Evolutionary conservation across 1,140 invertebrate species (phyloP).

Genomic region (Drosophila fuyamai): DNA sequence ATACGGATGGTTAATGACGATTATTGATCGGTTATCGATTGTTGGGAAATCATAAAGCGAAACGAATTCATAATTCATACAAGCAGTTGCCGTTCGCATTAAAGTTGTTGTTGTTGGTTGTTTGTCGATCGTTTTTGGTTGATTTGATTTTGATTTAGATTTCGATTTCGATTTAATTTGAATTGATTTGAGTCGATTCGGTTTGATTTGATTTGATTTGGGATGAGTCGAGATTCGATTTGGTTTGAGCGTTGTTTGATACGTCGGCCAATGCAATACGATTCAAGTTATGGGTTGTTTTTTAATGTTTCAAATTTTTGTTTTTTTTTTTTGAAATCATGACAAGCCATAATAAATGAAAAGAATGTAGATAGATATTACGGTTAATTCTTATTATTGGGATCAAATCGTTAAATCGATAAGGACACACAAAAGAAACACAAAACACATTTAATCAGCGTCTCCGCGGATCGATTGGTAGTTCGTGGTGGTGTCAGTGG

Average conservation of each 20-base stretch:
- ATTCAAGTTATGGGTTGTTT: slow-evolving; percentile 25
- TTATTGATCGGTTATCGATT: slow-evolving; percentile 64
- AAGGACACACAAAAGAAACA: slow-evolving; percentile 59
- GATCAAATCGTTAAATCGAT: slow-evolving; percentile 25
- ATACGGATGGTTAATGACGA: slow-evolving; percentile 50
- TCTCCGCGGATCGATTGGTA: slow-evolving; percentile 22
- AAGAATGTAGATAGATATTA: slow-evolving; percentile 68
- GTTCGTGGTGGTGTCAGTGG: slow-evolving; percentile 10
- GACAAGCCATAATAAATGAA: slow-evolving; percentile 65
- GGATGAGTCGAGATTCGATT: slow-evolving; percentile 31
- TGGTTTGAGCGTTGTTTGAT: slow-evolving; percentile 45
- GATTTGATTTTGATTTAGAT: slow-evolving; percentile 11
- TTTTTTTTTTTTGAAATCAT: slow-evolving; percentile 48
- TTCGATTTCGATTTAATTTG: slow-evolving; percentile 19
- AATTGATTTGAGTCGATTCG: slow-evolving; percentile 25
- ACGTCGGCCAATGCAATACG: slow-evolving; percentile 64
- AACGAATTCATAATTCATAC: slow-evolving; percentile 70
- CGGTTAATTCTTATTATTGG: slow-evolving; percentile 60
- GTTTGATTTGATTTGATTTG: slow-evolving; percentile 30
- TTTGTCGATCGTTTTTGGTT: slow-evolving; percentile 57
- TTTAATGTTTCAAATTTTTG: slow-evolving; percentile 12
- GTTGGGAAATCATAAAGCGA: slow-evolving; percentile 71
- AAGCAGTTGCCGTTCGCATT: slow-evolving; percentile 80
- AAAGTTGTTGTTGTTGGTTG: slow-evolving; percentile 64
- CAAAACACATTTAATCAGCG: slow-evolving; percentile 48